These are phyloP conservation scores for Diarsia brunnea DNA, from an alignment of 2,888 invertebrate genomes.

Conservation along the genomic window DNA sequence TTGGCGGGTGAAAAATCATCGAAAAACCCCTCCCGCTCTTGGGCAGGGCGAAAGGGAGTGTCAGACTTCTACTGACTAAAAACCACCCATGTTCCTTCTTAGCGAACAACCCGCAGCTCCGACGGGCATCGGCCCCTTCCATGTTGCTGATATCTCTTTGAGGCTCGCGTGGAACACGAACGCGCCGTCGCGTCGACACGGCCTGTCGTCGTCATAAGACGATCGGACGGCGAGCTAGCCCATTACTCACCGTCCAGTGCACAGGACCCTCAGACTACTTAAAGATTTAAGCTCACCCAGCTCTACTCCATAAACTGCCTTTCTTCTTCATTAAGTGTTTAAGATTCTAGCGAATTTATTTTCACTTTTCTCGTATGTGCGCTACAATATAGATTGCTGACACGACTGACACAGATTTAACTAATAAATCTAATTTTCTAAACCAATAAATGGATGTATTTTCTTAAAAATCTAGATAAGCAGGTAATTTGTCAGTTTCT, in stretches of 20 bases:
- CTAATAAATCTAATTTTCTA: conserved; percentile 36
- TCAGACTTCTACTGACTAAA: too few species aligned
- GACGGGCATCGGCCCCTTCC: too few species aligned
- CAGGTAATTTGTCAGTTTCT: conserved; percentile 35
- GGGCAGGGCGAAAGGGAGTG: too few species aligned
- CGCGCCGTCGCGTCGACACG: too few species aligned
- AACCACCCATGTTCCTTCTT: too few species aligned
- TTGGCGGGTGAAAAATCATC: too few species aligned
- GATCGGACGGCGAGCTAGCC: too few species aligned
- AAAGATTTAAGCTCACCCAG: neutral
- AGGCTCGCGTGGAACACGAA: too few species aligned
- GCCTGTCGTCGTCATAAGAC: too few species aligned
- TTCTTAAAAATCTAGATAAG: conserved; percentile 27
- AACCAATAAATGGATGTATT: conserved; percentile 15
- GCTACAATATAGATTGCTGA: neutral
- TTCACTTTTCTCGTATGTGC: neutral
- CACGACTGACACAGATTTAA: conserved; percentile 12
- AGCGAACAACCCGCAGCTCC: too few species aligned
- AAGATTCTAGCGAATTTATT: neutral
- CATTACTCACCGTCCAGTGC: neutral
- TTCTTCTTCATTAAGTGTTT: neutral
- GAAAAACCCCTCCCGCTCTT: too few species aligned
- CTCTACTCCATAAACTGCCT: neutral
- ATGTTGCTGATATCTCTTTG: too few species aligned
- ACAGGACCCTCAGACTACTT: neutral